Evolutionary conservation across 2,113 vertebrate genomes (phyloP).

Genomic region (Nesospiza acunhae): DNA sequence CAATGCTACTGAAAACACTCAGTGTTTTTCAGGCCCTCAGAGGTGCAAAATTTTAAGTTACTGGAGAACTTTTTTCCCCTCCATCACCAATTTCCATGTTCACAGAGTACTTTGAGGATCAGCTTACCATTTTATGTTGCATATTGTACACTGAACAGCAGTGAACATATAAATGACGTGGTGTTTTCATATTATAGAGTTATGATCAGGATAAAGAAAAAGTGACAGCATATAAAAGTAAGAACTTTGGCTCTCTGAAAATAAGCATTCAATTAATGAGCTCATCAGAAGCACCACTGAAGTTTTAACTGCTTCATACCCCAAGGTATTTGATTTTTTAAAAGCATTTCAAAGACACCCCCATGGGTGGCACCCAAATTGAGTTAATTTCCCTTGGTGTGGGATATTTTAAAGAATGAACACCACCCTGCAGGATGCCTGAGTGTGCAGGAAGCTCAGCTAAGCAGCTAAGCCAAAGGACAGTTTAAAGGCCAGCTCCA

Average conservation of each 20-base stretch:
- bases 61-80: background rate
- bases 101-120: background rate
- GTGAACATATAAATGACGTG: background rate
- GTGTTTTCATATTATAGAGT: background rate
- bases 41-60: background rate
- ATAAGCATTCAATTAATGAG: background rate
- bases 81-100: background rate
- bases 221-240: background rate
- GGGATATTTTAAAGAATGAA: background rate
- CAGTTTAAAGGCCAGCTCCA: conserved; percentile 94
- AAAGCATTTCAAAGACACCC: background rate
- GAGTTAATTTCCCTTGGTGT: background rate
- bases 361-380: background rate
- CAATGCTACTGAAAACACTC: background rate
- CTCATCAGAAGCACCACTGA: background rate
- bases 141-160: background rate
- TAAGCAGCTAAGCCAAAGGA: conserved; percentile 88
- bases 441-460: background rate
- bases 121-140: background rate
- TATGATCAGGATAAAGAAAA: background rate
- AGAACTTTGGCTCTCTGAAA: background rate
- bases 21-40: background rate
- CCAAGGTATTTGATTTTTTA: background rate
- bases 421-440: background rate
- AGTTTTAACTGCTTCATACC: background rate